Percentiles rank a stretch among this genome's conserved stretches.
These are phyloP conservation scores for Boloria euphrosyne DNA, from an alignment of 2,888 invertebrate genomes.

Conservation along the genomic window DNA sequence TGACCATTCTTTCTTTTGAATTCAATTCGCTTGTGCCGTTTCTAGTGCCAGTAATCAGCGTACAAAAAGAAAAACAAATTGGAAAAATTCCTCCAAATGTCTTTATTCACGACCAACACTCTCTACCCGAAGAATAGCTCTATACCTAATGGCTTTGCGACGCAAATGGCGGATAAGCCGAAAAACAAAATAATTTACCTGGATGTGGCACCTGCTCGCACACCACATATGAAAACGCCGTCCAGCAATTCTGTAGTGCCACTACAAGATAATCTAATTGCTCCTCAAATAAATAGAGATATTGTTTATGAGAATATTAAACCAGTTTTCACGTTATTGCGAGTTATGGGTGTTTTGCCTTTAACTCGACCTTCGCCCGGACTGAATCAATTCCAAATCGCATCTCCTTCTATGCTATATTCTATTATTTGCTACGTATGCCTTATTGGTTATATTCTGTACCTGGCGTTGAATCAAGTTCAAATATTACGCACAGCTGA, in stretches of 20 bases:
- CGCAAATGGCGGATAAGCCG: slow-evolving; percentile 57
- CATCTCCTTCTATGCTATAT: slow-evolving; percentile 82
- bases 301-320: slow-evolving; percentile 75
- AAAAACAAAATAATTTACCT: slow-evolving; percentile 66
- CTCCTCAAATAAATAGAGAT: slow-evolving; percentile 62
- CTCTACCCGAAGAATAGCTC: slow-evolving; percentile 53
- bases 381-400: slow-evolving; percentile 71
- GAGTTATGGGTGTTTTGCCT: slow-evolving; percentile 84
- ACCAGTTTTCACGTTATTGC: slow-evolving; percentile 66
- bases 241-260: slow-evolving; percentile 63
- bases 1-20: slow-evolving; percentile 48
- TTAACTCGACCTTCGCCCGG: slow-evolving; percentile 77
- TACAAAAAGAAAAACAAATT: slow-evolving; percentile 26
- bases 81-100: slow-evolving; percentile 52
- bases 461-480: slow-evolving; percentile 84
- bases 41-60: slow-evolving; percentile 40
- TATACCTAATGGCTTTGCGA: slow-evolving; percentile 63
- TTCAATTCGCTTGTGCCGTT: slow-evolving; percentile 46
- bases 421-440: slow-evolving; percentile 77
- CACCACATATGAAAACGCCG: slow-evolving; percentile 54
- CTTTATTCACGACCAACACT: slow-evolving; percentile 58
- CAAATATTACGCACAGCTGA: slow-evolving; percentile 83
- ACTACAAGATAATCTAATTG: slow-evolving; percentile 60
- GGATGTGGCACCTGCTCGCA: slow-evolving; percentile 67
- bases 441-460: slow-evolving; percentile 81